Conservation (phyloP, 2,888 invertebrate genomes). For the Pasiphila rectangulata region DNA sequence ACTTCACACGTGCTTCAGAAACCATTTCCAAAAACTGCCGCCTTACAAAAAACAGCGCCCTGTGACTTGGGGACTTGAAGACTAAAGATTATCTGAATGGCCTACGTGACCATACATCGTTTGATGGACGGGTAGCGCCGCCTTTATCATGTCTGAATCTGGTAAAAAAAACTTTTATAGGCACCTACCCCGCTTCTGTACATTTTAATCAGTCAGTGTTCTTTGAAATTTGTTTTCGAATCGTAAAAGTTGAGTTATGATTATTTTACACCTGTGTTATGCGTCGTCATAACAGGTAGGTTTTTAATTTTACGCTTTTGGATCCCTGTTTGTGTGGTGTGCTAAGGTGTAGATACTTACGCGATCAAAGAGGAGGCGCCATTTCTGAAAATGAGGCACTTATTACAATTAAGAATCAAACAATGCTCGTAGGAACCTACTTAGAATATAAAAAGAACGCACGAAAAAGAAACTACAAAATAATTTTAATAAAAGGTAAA, state of each 20-base stretch:
- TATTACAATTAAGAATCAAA: no score
- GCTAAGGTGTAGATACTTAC: conserved; percentile 68
- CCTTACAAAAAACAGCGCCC: conserved; percentile 66
- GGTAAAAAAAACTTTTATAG: conserved; percentile 58
- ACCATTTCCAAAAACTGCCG: conserved; percentile 64
- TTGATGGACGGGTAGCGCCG: conserved; percentile 66
- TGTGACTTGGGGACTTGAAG: conserved; percentile 26
- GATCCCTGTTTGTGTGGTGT: background rate
- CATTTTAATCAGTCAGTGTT: conserved; percentile 74
- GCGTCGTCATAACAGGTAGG: conserved; percentile 20
- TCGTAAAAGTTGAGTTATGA: conserved; percentile 64
- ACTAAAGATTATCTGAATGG: conserved; percentile 65
- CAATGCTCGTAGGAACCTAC: no score
- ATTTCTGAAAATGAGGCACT: conserved; percentile 89
- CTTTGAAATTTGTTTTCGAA: conserved; percentile 67
- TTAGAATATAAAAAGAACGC: no score
- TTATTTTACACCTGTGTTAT: conserved; percentile 39
- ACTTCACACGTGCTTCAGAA: conserved; percentile 62
- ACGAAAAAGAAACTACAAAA: no score
- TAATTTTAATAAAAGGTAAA: no score
- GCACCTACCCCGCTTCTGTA: conserved; percentile 60
- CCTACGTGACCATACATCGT: conserved; percentile 64
- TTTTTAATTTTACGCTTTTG: conserved; percentile 8
- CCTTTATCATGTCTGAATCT: conserved; percentile 59
- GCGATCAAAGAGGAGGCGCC: conserved; percentile 93